Percentiles rank a stretch among this genome's conserved stretches.
These are phyloP conservation scores for Toxostoma redivivum DNA, from an alignment of 2,113 vertebrate species.

Conservation along the genomic window DNA sequence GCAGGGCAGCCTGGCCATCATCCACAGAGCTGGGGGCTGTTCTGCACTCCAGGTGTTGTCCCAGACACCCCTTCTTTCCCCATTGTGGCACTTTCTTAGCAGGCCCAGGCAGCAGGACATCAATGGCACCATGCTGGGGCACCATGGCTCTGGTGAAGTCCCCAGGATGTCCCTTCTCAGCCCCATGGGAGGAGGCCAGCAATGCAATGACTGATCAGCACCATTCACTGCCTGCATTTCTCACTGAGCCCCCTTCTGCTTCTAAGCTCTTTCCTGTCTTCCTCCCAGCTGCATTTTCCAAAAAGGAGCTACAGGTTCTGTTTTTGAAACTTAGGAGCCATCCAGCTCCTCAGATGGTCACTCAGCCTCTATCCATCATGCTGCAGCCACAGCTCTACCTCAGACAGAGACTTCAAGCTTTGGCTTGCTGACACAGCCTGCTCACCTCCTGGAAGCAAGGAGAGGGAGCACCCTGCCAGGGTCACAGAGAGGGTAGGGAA, in stretches of 20 bases:
- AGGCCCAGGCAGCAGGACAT: background rate
- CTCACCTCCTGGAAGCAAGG: background rate
- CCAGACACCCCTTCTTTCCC: background rate
- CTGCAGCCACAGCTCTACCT: background rate
- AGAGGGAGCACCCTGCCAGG: background rate
- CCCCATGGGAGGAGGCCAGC: background rate
- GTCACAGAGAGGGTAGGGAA: background rate
- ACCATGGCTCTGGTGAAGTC: background rate
- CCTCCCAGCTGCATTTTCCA: background rate
- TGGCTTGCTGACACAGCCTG: background rate
- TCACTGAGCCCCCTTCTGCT: background rate
- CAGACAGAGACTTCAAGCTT: background rate
- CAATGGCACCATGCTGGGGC: background rate
- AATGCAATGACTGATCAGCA: background rate
- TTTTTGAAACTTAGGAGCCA: background rate
- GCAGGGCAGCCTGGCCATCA: background rate
- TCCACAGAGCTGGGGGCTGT: background rate
- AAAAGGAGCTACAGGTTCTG: background rate
- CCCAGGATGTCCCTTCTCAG: background rate
- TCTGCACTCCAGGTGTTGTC: background rate
- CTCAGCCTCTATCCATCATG: background rate
- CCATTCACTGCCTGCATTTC: background rate
- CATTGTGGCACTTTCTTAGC: background rate
- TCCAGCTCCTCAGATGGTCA: fast-evolving
- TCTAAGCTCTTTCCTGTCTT: background rate